Base-by-base conservation (phyloP, 2,113 vertebrate genomes). In the Ochotona princeps region DNA sequence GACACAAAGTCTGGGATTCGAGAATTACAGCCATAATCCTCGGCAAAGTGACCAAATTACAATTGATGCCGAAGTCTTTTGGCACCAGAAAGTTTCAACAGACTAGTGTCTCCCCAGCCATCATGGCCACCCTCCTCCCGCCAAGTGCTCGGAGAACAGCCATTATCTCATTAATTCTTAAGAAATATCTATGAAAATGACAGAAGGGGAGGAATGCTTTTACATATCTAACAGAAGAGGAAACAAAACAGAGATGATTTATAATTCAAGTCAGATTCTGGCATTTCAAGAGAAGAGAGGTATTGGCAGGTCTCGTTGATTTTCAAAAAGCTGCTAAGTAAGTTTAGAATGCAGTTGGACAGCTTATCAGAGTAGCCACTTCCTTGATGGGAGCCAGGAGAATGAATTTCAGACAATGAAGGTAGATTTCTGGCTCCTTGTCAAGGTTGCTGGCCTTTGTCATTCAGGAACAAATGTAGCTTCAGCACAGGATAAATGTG, bases 1-100 rank as follows among this genome's bases (percentile, higher is more conserved):
- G 95, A 96, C 95, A 96, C 38, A 25, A 80, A 95, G 94, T 96
- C 90, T 96, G 92, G 87, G 51, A 90, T 66, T 84, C 63, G 66
- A 96, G 76, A 94, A 83, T 95, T 89, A 87, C 63, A 95, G 67
- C 89, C 72, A 51, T 1, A 20, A 93, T 78, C 76, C 26, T 78
- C 2, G 63, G 94, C 94, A 93, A 95, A 91, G 82, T 89, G 91
- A 88, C 96, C 95, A 91, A 95, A 72, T 89, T 79, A 91, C 78
- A 95, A 87, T 91, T 84, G 74, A 80, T 63, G 84, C 73, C n/a
- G 90, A 95, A 93, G 85, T 51, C 79, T 91, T 89, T 82, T 95
- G 96, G 94, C 93, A 88, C 94, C 84, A 87, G 78, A 30, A 84
- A 61, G 20, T 95, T 95, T 93, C 89, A 94, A 95, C 44, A 95